These are phyloP conservation scores for Philopedon plagiatum DNA, from an alignment of 2,888 invertebrate genomes.

Conservation along the genomic window DNA sequence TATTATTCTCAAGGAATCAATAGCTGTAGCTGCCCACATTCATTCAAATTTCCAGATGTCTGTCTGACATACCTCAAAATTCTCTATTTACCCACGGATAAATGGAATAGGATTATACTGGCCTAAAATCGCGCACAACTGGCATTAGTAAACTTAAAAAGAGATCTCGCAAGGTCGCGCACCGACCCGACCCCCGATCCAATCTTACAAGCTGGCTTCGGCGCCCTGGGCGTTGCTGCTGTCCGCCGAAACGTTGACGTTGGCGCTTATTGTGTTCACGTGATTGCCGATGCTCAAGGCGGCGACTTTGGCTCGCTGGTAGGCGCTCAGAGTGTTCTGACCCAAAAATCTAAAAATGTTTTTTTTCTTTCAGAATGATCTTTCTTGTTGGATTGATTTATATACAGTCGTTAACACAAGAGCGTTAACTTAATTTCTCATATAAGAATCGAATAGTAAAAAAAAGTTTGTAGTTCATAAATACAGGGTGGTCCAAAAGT, in stretches of 20 bases:
- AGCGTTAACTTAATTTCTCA: too few species aligned
- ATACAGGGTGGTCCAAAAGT: too few species aligned
- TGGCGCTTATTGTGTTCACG: conserved; percentile 72
- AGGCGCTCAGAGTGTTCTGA: conserved; percentile 90
- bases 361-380: neutral
- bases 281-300: conserved; percentile 80
- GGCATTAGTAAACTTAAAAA: neutral
- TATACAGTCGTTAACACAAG: too few species aligned
- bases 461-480: too few species aligned
- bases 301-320: conserved; percentile 91
- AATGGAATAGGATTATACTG: too few species aligned
- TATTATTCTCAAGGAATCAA: too few species aligned
- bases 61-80: too few species aligned
- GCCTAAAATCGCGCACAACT: neutral
- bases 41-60: too few species aligned
- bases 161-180: neutral
- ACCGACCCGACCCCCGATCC: neutral
- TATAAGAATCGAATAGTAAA: too few species aligned
- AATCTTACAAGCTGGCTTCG: conserved; percentile 35
- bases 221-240: conserved; percentile 7
- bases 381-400: too few species aligned
- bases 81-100: too few species aligned
- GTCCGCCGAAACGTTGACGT: conserved; percentile 63
- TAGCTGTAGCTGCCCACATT: too few species aligned
- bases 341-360: conserved; percentile 81